A percentile compares a stretch with the other conserved stretches of the same genome.
Conservation (phyloP, 2,113 vertebrate species). For the Oplegnathus fasciatus region DNA sequence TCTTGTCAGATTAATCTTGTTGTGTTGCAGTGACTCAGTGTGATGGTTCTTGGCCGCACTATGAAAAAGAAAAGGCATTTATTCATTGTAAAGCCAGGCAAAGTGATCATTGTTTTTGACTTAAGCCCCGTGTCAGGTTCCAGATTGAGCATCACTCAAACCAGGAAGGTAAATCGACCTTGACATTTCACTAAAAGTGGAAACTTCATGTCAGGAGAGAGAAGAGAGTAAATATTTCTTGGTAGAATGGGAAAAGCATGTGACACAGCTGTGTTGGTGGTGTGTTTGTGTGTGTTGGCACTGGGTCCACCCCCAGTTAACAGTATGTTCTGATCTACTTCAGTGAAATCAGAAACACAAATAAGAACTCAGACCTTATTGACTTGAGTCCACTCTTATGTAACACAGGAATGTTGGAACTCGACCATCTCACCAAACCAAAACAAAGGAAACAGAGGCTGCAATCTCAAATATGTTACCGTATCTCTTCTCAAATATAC, state of each 20-base stretch:
- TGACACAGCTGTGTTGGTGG: constrained; percentile 47
- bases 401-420: constrained; percentile 75
- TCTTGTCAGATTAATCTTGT: constrained; percentile 39
- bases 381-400: constrained; percentile 69
- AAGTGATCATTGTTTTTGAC: constrained; percentile 44
- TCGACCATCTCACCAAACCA: constrained; percentile 48
- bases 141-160: constrained; percentile 25
- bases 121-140: constrained; percentile 5
- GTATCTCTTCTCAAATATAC: neutral
- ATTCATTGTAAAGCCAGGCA: constrained; percentile 14
- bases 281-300: constrained; percentile 25
- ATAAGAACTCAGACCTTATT: constrained; percentile 57
- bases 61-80: constrained; percentile 10
- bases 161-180: constrained; percentile 26
- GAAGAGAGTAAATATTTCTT: constrained; percentile 44
- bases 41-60: neutral
- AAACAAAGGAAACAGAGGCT: constrained; percentile 38
- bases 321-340: constrained; percentile 63
- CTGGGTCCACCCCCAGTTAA: constrained; percentile 40
- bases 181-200: constrained; percentile 53
- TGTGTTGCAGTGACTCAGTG: constrained; percentile 8
- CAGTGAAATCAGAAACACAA: constrained; percentile 67
- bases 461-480: neutral
- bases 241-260: constrained; percentile 51
- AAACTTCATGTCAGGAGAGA: constrained; percentile 57